Percentiles rank a stretch among this genome's conserved stretches.
phyloP scores from a whole-genome alignment of 2,888 invertebrate genomes.

The Sphinx pinastri region DNA sequence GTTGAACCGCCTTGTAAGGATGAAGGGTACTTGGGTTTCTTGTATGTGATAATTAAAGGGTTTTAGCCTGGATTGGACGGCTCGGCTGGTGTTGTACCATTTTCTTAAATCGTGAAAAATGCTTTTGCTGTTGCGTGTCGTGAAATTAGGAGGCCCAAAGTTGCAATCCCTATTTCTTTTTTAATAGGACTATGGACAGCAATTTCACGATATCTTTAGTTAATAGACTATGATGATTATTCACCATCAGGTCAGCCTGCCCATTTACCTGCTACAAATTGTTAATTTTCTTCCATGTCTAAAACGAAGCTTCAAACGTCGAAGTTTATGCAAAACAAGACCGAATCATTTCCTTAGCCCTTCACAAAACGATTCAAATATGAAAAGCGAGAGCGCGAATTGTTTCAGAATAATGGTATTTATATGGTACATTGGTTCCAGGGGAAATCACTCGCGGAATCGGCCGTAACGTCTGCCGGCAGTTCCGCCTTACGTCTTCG shows the following conservation, averaged over 20 bases:
- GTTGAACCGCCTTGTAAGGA: slow-evolving; percentile 21
- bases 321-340: neutral
- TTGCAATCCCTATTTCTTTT: too few species aligned
- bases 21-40: neutral
- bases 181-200: too few species aligned
- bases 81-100: too few species aligned
- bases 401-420: slow-evolving; percentile 82
- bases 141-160: too few species aligned
- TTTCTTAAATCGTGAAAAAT: too few species aligned
- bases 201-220: too few species aligned
- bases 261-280: too few species aligned
- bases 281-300: too few species aligned
- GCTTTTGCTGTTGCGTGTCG: too few species aligned
- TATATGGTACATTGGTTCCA: slow-evolving; percentile 83
- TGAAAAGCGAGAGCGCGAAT: slow-evolving; percentile 68
- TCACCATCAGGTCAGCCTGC: too few species aligned
- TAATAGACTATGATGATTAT: too few species aligned
- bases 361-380: slow-evolving; percentile 21
- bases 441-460: slow-evolving; percentile 81
- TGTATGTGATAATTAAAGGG: neutral
- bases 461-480: slow-evolving; percentile 67
- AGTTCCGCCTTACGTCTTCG: slow-evolving; percentile 50
- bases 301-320: neutral
- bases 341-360: neutral
- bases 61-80: too few species aligned